Evolutionary conservation across 2,888 invertebrate species (phyloP).

Genomic region (Pocota personata): DNA sequence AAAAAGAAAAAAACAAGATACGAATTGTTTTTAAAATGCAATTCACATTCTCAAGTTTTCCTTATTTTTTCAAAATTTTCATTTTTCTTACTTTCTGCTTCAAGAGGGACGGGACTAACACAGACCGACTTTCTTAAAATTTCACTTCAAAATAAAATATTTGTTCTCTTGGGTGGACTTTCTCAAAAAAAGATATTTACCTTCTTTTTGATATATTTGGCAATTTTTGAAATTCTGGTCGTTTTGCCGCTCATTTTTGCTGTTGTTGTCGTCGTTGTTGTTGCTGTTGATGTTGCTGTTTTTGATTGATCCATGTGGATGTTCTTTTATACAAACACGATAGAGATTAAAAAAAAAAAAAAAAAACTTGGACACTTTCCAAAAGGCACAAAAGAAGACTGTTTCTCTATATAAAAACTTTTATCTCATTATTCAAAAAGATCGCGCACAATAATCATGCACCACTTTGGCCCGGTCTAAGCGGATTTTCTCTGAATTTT

Average conservation of each 20-base stretch:
- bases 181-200: conserved; percentile 76
- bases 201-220: conserved; percentile 82
- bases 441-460: background rate
- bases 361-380: conserved; percentile 28
- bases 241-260: conserved; percentile 80
- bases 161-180: background rate
- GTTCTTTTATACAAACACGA: background rate
- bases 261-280: conserved; percentile 34
- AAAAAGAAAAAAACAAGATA: background rate
- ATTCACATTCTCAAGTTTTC: background rate
- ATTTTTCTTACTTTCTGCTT: conserved; percentile 25
- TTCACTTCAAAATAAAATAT: conserved; percentile 35
- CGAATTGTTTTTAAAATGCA: conserved; percentile 8
- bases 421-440: background rate
- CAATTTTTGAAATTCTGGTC: conserved; percentile 81
- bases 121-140: conserved; percentile 37
- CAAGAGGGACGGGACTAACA: background rate
- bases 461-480: background rate
- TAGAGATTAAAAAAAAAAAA: background rate
- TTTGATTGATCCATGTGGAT: conserved; percentile 58
- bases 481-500: background rate
- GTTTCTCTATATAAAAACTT: background rate
- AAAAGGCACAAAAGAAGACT: background rate
- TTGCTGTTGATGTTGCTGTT: conserved; percentile 16
- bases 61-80: background rate